These are phyloP conservation scores for Cryptomyrus ogoouensis DNA, from an alignment of 2,113 vertebrate species.

Conservation along the genomic window DNA sequence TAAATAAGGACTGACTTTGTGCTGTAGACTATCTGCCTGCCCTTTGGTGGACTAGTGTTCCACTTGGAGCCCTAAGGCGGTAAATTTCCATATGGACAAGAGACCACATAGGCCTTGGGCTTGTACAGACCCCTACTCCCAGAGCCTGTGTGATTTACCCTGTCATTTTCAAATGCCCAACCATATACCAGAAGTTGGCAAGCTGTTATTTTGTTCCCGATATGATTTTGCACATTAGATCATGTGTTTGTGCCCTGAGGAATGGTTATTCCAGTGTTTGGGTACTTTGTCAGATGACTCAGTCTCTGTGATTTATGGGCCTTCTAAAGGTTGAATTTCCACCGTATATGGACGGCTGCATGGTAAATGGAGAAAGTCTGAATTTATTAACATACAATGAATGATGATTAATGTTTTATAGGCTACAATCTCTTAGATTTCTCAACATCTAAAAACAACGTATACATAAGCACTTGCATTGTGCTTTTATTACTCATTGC, in stretches of 20 bases:
- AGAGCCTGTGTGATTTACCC: conserved; percentile 41
- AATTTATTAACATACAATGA: conserved; percentile 83
- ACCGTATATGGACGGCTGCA: conserved; percentile 66
- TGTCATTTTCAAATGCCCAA: conserved; percentile 40
- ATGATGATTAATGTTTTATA: conserved; percentile 78
- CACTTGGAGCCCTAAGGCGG: not conserved
- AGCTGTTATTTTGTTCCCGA: conserved; percentile 46
- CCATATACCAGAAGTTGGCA: conserved; percentile 39
- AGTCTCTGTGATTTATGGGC: conserved; percentile 69
- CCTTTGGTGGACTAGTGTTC: not conserved
- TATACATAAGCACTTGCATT: conserved; percentile 49
- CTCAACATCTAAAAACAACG: conserved; percentile 64
- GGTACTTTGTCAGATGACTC: conserved; percentile 74
- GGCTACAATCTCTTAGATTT: conserved; percentile 67
- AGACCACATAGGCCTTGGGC: conserved; percentile 38
- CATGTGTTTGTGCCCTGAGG: conserved; percentile 68
- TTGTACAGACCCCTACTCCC: conserved; percentile 38
- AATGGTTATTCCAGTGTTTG: conserved; percentile 66
- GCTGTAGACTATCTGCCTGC: conserved; percentile 24
- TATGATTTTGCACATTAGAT: conserved; percentile 67
- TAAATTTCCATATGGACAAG: conserved; percentile 30
- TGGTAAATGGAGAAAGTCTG: conserved; percentile 76
- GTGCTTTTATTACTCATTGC: conserved; percentile 45
- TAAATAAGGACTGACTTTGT: conserved; percentile 44
- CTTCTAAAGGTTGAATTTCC: conserved; percentile 73